These are phyloP conservation scores for Poecile montanus DNA, from an alignment of 2,797 vertebrate species.

Conservation along the genomic window DNA sequence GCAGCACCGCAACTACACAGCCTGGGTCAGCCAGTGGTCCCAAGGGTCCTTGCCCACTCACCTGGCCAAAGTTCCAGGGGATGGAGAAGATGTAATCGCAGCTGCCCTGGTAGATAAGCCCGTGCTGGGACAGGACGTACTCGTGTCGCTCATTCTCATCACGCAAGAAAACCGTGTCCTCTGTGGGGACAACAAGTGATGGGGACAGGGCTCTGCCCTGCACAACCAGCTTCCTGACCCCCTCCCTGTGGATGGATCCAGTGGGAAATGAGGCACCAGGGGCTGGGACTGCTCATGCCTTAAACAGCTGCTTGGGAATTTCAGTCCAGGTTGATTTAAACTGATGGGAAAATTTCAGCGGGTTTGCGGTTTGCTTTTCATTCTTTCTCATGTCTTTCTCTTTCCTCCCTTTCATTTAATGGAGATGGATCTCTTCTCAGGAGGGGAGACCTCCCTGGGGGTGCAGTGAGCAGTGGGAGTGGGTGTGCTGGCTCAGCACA, in stretches of 20 bases:
- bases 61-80: slow-evolving; percentile 97
- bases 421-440: background rate
- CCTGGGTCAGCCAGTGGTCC: background rate
- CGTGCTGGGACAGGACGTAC: slow-evolving; percentile 89
- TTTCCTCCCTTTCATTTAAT: background rate
- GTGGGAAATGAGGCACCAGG: background rate
- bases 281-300: background rate
- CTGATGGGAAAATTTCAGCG: background rate
- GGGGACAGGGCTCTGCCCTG: background rate
- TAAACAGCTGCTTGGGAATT: background rate
- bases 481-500: background rate
- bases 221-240: background rate
- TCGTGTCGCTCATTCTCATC: slow-evolving; percentile 78
- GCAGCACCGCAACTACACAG: fast-evolving
- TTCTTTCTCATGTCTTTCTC: background rate
- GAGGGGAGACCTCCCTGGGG: background rate
- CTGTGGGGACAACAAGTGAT: slow-evolving; percentile 72
- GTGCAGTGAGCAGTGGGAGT: background rate
- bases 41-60: slow-evolving; percentile 35
- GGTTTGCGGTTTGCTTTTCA: background rate
- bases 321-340: background rate
- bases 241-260: background rate
- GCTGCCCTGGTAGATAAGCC: slow-evolving; percentile 87
- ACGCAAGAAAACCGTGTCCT: slow-evolving; percentile 87
- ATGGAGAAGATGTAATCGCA: slow-evolving; percentile 70